Percentiles rank a stretch among this genome's conserved stretches.
phyloP scores from a whole-genome alignment of 2,888 invertebrate species.

The Microctonus brassicae region DNA sequence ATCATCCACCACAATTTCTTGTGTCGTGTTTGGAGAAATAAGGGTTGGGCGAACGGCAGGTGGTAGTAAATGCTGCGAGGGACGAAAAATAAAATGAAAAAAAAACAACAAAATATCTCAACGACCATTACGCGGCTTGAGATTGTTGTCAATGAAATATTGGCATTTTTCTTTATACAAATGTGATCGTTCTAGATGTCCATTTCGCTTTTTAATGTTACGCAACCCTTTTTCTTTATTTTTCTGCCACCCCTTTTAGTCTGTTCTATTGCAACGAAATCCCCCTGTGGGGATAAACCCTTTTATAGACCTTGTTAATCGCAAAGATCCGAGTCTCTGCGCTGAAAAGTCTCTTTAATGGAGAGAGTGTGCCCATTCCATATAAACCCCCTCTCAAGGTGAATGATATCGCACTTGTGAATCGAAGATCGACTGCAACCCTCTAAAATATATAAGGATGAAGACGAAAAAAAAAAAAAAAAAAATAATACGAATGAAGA shows the following conservation, averaged over 20 bases:
- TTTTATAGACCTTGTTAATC: conserved; percentile 61
- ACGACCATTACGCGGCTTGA: conserved; percentile 63
- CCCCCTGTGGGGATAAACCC: conserved; percentile 55
- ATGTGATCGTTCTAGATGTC: background rate
- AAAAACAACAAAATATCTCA: background rate
- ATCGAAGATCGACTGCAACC: conserved; percentile 26
- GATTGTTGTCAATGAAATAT: conserved; percentile 70
- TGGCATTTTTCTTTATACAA: conserved; percentile 55
- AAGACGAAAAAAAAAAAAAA: conserved; percentile 8
- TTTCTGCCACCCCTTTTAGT: conserved; percentile 40
- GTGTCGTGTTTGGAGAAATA: conserved; percentile 15
- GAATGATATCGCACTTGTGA: background rate
- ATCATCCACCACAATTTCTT: background rate
- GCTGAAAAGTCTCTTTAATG: conserved; percentile 49
- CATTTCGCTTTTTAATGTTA: background rate
- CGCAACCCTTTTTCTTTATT: background rate
- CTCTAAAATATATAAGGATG: conserved; percentile 15
- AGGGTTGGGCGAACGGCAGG: background rate
- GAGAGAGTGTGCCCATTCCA: conserved; percentile 41
- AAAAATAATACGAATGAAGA: conserved; percentile 22
- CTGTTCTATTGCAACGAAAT: conserved; percentile 36
- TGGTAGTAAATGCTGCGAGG: conserved; percentile 18
- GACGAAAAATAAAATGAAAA: conserved; percentile 11
- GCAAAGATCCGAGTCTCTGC: conserved; percentile 48
- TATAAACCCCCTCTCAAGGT: background rate